These are phyloP conservation scores for Limosa lapponica DNA, from an alignment of 2,797 vertebrate species.

Conservation along the genomic window DNA sequence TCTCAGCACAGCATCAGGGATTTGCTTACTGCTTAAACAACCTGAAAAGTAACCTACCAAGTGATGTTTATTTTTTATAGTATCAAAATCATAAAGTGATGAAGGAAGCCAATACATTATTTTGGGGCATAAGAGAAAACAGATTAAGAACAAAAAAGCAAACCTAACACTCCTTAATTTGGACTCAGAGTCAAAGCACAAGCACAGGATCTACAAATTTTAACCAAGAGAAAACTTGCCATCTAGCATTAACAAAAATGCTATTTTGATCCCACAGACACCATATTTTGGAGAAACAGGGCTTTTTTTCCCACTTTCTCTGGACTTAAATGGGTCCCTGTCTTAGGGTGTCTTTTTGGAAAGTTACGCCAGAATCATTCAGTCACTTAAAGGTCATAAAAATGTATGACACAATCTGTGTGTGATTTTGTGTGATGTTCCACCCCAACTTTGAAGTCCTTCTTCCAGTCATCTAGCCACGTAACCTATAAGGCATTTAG, in stretches of 20 bases:
- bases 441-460: not conserved
- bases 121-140: not conserved
- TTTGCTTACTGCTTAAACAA: not conserved
- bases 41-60: not conserved
- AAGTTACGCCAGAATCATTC: not conserved
- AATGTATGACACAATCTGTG: not conserved
- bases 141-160: not conserved
- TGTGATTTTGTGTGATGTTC: not conserved
- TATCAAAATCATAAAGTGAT: not conserved
- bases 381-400: not conserved
- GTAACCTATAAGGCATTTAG: not conserved
- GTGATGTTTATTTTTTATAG: not conserved
- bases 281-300: not conserved
- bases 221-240: not conserved
- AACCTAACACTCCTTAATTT: not conserved
- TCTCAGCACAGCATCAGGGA: not conserved
- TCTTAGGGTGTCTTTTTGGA: fast-evolving
- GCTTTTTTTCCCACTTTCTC: not conserved
- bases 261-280: not conserved
- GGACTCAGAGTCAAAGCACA: not conserved
- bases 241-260: not conserved
- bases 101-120: not conserved
- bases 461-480: fast-evolving
- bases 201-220: not conserved
- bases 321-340: not conserved